Evolutionary conservation across 1,140 invertebrate species (phyloP), one percentile per base, ranked within the genome.

Genomic region (Polypedilum pembai): DNA sequence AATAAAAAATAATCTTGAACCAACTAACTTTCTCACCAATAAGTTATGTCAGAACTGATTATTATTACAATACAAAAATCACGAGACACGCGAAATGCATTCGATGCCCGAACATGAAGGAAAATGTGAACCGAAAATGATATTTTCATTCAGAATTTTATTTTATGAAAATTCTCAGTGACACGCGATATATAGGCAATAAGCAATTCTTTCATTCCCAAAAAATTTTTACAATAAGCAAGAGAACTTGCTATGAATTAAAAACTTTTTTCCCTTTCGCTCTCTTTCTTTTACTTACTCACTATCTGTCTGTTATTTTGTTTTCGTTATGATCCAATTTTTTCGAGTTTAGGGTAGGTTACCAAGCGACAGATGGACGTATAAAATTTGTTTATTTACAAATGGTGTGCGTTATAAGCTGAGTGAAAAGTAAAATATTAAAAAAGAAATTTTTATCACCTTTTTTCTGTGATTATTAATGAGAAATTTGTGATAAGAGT

Each of bases 331-430:
- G 17, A 4, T 69, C 17, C 18, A 21, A n/a, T 69, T 69, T 18
- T 12, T 18, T 18, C 65, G 65, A 18, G 65, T 69, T n/a, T 69
- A 21, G 65, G 17, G 65, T 69, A 69, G 65, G 65, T 69, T 18
- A 12, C 65, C 17, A 69, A 21, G 65, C 20, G 65, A 69, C 65
- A 20, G 65, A 21, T 21, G 65, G 20, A 18, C 17, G 65, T 20
- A 18, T n/a, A 56, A 20, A 69, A 69, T 20, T 69, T 69, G 65
- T 69, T 69, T 69, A 69, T 69, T 69, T 69, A 69, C 65, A 69
- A 69, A 69, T 69, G 65, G 65, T 69, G 65, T 21, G 65, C 65
- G 20, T 69, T 69, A 10, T 69, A 56, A n/a, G 45, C 15, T 56
- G 45, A n/a, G 45, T 56, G 45, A 8, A 33, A 3, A 56, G 45